Evolutionary conservation across 2,888 invertebrate genomes (phyloP).

Genomic region (Monoplex corrugatus): DNA sequence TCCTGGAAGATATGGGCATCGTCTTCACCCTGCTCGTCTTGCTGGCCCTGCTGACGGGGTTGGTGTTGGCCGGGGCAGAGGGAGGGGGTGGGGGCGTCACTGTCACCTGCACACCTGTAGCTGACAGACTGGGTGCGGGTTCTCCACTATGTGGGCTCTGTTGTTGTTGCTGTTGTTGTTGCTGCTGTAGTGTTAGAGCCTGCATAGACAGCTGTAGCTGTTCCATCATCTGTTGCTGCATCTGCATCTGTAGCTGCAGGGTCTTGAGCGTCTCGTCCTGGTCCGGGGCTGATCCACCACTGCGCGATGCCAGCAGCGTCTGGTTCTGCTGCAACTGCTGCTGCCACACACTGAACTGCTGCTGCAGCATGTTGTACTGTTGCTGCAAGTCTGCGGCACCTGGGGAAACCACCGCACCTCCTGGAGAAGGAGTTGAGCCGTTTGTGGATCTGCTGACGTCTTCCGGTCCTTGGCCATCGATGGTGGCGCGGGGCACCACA

Average conservation of each 20-base stretch:
- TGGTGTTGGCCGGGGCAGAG: slow-evolving; percentile 44
- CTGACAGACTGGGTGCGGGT: background rate
- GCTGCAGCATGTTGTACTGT: slow-evolving; percentile 74
- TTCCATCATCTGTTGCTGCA: slow-evolving; percentile 68
- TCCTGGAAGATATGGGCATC: slow-evolving; percentile 55
- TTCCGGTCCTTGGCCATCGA: background rate
- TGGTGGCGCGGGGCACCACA: background rate
- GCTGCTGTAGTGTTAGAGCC: slow-evolving; percentile 69
- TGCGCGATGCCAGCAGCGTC: slow-evolving; percentile 67
- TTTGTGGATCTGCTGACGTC: too few relatives aligned
- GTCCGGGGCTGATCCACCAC: slow-evolving; percentile 20
- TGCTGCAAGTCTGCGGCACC: slow-evolving; percentile 58
- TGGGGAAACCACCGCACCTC: background rate
- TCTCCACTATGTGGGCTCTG: background rate
- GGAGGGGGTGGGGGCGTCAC: slow-evolving; percentile 44
- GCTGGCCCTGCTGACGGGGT: slow-evolving; percentile 50
- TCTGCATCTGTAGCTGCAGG: slow-evolving; percentile 63
- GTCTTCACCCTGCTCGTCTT: slow-evolving; percentile 46
- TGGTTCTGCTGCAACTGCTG: slow-evolving; percentile 76
- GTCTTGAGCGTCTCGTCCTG: slow-evolving; percentile 39
- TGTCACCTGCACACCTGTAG: background rate
- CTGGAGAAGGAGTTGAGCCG: background rate
- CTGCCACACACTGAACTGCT: slow-evolving; percentile 76
- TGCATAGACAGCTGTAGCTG: slow-evolving; percentile 69
- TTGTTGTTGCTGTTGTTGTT: slow-evolving; percentile 62